phyloP scores from a whole-genome alignment of 2,113 vertebrate species.

The Spea multiplicata region DNA sequence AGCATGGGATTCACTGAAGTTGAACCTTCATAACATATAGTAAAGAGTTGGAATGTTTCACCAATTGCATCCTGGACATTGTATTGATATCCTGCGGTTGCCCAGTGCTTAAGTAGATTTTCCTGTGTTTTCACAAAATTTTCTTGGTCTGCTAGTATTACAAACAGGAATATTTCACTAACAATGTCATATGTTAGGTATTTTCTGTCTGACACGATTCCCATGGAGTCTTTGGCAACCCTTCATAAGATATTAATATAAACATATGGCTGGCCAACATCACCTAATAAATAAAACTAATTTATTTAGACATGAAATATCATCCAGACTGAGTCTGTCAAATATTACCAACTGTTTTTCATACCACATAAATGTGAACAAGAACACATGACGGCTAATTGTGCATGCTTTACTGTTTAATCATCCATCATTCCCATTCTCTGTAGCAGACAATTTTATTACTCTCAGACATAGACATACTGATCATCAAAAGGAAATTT shows the following conservation, averaged over 20 bases:
- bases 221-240: conserved; percentile 33
- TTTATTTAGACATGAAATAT: conserved; percentile 46
- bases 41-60: too few relatives aligned
- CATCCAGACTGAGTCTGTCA: conserved; percentile 35
- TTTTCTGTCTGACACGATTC: conserved; percentile 44
- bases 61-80: too few relatives aligned
- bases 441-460: background rate
- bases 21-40: too few relatives aligned
- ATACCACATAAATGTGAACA: conserved; percentile 19
- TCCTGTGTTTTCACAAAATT: background rate
- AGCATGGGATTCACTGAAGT: too few relatives aligned
- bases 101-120: too few relatives aligned
- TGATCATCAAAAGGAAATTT: too few relatives aligned
- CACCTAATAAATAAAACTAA: conserved; percentile 42
- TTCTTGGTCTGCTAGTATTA: background rate
- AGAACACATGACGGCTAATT: conserved; percentile 31
- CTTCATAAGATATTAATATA: conserved; percentile 39
- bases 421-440: background rate
- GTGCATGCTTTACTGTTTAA: conserved; percentile 24
- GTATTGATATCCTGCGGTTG: too few relatives aligned
- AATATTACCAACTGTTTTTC: conserved; percentile 42
- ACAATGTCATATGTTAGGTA: conserved; percentile 45
- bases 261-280: conserved; percentile 41
- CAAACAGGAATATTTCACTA: conserved; percentile 28
- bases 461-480: background rate